A percentile compares a stretch with the other conserved stretches of the same genome.
phyloP scores from a whole-genome alignment of 2,888 invertebrate genomes.

The Podotricha telesiphe region DNA sequence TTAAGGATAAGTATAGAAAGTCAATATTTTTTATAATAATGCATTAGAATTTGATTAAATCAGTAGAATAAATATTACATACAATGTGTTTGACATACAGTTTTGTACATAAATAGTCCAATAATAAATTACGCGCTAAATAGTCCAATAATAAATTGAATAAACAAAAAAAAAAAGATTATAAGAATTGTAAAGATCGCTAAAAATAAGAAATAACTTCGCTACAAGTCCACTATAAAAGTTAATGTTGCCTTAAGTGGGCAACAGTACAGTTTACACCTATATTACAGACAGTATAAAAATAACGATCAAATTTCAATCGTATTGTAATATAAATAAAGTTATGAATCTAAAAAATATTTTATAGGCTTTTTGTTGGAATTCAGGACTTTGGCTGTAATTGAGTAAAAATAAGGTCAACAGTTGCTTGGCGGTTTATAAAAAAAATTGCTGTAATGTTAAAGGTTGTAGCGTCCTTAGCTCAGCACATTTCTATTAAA shows the following conservation, averaged over 20 bases:
- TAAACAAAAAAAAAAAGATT: background rate
- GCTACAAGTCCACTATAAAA: constrained; percentile 26
- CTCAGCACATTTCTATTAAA: background rate
- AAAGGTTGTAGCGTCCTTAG: background rate
- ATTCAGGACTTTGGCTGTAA: background rate
- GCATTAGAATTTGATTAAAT: too few species aligned
- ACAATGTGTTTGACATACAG: too few species aligned
- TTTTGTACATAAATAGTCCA: too few species aligned
- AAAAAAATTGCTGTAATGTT: background rate
- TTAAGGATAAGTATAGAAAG: too few species aligned
- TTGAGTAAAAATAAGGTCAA: background rate
- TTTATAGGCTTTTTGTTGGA: background rate
- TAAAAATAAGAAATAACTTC: constrained; percentile 16
- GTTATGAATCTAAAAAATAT: background rate
- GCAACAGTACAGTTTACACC: constrained; percentile 25
- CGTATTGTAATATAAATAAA: background rate
- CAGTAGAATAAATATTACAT: too few species aligned
- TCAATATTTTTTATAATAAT: too few species aligned
- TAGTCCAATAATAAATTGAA: background rate
- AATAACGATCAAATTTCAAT: background rate
- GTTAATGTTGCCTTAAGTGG: constrained; percentile 32
- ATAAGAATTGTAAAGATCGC: background rate
- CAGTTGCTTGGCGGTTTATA: background rate
- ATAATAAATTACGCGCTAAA: too few species aligned
- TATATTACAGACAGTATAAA: background rate